phyloP scores from a whole-genome alignment of 2,113 vertebrate species.

The Cairina moschata region DNA sequence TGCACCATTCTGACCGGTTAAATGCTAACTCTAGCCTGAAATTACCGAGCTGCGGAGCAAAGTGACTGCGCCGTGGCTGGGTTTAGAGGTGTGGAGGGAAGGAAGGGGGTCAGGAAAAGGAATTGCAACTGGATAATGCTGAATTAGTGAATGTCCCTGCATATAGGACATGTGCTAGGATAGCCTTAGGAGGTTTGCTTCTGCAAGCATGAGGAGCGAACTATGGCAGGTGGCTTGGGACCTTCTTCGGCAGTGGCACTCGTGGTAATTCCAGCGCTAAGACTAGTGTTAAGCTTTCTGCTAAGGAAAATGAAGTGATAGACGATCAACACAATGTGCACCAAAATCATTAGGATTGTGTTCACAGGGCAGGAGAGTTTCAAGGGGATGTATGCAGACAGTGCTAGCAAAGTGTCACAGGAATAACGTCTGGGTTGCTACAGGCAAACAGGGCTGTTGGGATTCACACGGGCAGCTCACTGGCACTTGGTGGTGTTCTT shows the following conservation, averaged over 20 bases:
- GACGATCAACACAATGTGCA: background rate
- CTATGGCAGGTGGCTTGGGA: background rate
- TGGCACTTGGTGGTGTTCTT: background rate
- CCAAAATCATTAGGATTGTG: background rate
- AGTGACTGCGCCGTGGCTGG: background rate
- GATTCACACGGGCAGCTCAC: background rate
- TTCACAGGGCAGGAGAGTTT: background rate
- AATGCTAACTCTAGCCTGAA: constrained; percentile 17
- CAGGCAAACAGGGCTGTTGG: background rate
- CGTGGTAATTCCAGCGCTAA: background rate
- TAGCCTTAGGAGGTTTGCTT: background rate
- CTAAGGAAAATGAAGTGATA: background rate
- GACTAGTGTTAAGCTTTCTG: background rate
- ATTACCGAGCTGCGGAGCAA: background rate
- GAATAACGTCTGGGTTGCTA: background rate
- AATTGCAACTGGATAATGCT: background rate
- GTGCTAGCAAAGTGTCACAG: background rate
- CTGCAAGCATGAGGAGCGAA: background rate
- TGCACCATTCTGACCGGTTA: constrained; percentile 7
- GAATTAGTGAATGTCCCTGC: background rate
- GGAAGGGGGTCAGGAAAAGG: background rate
- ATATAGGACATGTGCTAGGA: background rate
- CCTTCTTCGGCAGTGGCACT: background rate
- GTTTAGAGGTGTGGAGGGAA: background rate
- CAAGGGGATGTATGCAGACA: background rate